These are phyloP conservation scores for Galemys pyrenaicus DNA, from an alignment of 2,113 vertebrate genomes.

Conservation along the genomic window DNA sequence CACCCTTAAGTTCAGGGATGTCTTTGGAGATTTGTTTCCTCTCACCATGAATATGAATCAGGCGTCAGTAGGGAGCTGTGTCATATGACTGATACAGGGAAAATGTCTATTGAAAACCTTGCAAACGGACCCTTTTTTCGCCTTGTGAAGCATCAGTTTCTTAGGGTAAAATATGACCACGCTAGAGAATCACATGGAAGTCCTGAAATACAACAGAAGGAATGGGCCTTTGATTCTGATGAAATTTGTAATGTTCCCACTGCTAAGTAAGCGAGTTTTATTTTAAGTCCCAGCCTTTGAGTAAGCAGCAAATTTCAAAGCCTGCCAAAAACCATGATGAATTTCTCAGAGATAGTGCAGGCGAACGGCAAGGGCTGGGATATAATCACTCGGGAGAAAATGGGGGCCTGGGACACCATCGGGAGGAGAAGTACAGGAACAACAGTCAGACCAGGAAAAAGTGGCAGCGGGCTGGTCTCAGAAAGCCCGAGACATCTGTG, in stretches of 20 bases:
- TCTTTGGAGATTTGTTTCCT: slow-evolving; percentile 42
- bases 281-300: slow-evolving; percentile 58
- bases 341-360: slow-evolving; percentile 52
- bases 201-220: not conserved
- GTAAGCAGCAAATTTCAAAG: slow-evolving; percentile 56
- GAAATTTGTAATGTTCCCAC: slow-evolving; percentile 57
- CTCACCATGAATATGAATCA: slow-evolving; percentile 53
- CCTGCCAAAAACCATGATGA: slow-evolving; percentile 35
- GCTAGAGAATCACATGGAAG: not conserved
- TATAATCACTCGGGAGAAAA: slow-evolving; percentile 5
- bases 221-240: slow-evolving; percentile 49
- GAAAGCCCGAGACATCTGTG: too few relatives aligned
- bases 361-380: slow-evolving; percentile 21
- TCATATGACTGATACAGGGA: not conserved
- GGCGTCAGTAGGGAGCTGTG: not conserved
- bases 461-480: not conserved
- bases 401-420: not conserved
- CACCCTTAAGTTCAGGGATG: slow-evolving; percentile 16
- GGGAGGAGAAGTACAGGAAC: not conserved
- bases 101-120: not conserved
- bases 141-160: not conserved
- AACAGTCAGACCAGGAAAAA: not conserved
- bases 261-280: not conserved
- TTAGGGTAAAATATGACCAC: not conserved
- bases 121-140: not conserved